phyloP scores from a whole-genome alignment of 2,888 invertebrate genomes.

The Terebella lapidaria region DNA sequence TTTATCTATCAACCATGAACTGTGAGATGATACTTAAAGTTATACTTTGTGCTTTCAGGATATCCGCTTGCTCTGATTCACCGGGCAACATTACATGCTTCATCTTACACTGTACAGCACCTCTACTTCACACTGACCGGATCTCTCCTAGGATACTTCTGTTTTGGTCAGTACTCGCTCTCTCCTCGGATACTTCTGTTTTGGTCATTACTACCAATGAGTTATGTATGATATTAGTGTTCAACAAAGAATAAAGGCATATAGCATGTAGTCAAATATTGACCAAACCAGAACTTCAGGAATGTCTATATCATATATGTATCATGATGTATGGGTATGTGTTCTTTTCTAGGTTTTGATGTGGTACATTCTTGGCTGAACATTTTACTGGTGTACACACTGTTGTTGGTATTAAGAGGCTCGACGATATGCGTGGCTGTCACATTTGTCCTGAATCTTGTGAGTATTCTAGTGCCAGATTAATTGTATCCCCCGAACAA shows the following conservation, averaged over 20 bases:
- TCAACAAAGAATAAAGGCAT: too few species aligned
- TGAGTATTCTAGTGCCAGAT: slow-evolving; percentile 34
- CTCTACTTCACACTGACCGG: slow-evolving; percentile 71
- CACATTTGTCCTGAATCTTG: slow-evolving; percentile 78
- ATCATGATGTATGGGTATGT: too few species aligned
- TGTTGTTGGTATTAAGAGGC: slow-evolving; percentile 65
- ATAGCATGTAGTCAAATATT: too few species aligned
- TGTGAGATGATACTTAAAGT: too few species aligned
- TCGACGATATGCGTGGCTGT: slow-evolving; percentile 64
- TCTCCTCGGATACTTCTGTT: slow-evolving; percentile 76
- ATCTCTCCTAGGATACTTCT: slow-evolving; percentile 72
- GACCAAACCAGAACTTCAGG: too few species aligned
- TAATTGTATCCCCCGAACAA: too few species aligned
- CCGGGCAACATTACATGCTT: slow-evolving; percentile 60
- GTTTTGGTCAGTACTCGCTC: slow-evolving; percentile 77
- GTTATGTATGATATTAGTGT: too few species aligned
- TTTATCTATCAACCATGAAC: too few species aligned
- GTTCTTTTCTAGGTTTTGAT: slow-evolving; percentile 15
- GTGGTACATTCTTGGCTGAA: slow-evolving; percentile 69
- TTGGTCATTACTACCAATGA: slow-evolving; percentile 68
- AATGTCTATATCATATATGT: too few species aligned
- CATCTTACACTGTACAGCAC: slow-evolving; percentile 63
- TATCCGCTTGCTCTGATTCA: slow-evolving; percentile 70
- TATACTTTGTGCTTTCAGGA: too few species aligned
- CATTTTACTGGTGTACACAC: slow-evolving; percentile 67